Base-by-base conservation (phyloP, 2,797 vertebrate genomes). In the Pteropus rufus region DNA sequence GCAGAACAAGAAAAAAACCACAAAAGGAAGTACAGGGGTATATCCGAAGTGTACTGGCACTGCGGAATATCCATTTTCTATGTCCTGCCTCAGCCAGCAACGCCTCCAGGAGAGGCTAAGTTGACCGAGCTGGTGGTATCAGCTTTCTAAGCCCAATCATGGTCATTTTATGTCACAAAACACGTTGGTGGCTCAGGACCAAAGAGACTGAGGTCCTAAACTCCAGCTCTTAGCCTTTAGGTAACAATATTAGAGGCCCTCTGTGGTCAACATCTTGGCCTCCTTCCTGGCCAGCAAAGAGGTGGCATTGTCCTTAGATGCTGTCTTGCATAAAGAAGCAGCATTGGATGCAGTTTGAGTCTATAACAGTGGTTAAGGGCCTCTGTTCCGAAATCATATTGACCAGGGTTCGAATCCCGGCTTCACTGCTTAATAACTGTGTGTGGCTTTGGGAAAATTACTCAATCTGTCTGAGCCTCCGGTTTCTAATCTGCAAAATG, bases 61-160 rank as follows among this genome's bases (percentile, higher is more conserved):
- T 29, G 0, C 5, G n/a, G 73, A 31, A 26, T n/a, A 46, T 52
- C 44, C 14, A 0, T 23, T 16, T 56, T 64, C 54, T 73, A 11
- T 5, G 29, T 52, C 34, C 3, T 41, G 4, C 65, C 80, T 86
- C 46, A 4, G 64, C 88, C 10, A 23, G 10, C 72, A 54, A 18
- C 0, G 19, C 67, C 84, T 72, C 18, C 0, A 0, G 24, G 82
- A 79, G 46, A 36, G 46, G 46, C 36, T 24, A 60, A 29, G 29
- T 23, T 1, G 7, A 41, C 62, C 0, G 5, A 3, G 31, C 84
- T n/a, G 23, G 76, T 3, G 8, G 23, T 12, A 4, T 21, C 1
- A 4, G 54, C 36, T 29, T 49, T 46, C 93, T 56, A 24, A 19
- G 52, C 54, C 91, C 34, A 4, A 0, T 8, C 0, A 0, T 41